Evolutionary conservation across 2,113 vertebrate species (phyloP), one percentile per base, ranked within the genome.

Genomic region (Crotalus horridus): DNA sequence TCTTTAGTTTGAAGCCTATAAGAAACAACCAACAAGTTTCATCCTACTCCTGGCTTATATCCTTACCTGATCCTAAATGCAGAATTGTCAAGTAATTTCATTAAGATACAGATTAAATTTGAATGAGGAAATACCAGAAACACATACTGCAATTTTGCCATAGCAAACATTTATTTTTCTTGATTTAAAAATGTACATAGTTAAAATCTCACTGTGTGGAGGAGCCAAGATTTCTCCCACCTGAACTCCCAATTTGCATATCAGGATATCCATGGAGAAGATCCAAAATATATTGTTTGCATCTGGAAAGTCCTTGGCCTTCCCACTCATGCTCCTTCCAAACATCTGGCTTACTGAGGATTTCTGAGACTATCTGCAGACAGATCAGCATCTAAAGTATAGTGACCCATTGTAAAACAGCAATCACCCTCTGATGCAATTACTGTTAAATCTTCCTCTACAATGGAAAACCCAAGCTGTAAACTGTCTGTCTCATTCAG

Each of bases 211-310:
- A 12, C 59, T 61, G 46, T 85, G 90, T 93, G 39, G 1, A 0
- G 15, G 1, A 0, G 15, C 85, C 81, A 59, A 90, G 54, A 29
- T 93, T 13, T 93, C 17, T 81, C 92, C 91, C 88, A 43, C 90
- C 92, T 92, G 86, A 74, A 46, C 61, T 87, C 59, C 29, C 64
- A 48, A 92, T 23, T 69, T 91, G 64, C 61, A 20, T 88, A 54
- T 69, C 87, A 29, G 17, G 3, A 43, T 95, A 92, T 94, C 69
- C 94, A 89, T 85, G 96, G 95, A 96, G 39, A 94, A 4, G 8
- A 92, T 13, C 58, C 89, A 48, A n/a, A 91, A 92, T 95, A 96
- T 94, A 94, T 92, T 89, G 29, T 91, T 95, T 95, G 69, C 89
- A 95, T 94, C 85, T 12, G 85, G 46, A 46, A 96, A 92, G 59